Base-by-base conservation (phyloP, 2,797 vertebrate genomes). In the Apogon hyalosoma region DNA sequence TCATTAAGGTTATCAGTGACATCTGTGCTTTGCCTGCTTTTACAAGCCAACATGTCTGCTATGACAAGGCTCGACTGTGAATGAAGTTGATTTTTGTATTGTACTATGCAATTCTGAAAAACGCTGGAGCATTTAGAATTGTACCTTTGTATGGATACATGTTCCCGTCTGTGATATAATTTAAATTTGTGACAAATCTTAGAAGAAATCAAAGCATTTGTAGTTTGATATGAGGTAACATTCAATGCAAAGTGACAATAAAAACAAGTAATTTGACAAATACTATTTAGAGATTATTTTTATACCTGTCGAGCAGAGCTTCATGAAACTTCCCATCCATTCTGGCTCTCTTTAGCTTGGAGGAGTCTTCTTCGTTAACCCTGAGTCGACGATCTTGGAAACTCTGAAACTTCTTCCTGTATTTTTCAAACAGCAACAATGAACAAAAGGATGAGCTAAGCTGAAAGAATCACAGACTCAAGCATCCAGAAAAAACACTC, bases 331-430 rank as follows among this genome's bases (percentile, higher is more conserved):
- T 96, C 59, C 97, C 98, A 18, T 98, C 97, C 21, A 88, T 92
- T 71, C 96, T 94, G 85, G 98, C 96, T 87, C 92, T 97, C 87
- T 96, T 98, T 38, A 99, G 93, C 1, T 76, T 77, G 69, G 90
- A 84, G 48, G 92, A 81, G 62, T 96, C 95, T 63, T 92, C 97
- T 87, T 96, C 94, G 66, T 97, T 99, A 79, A 99, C 86, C 91
- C 95, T 94, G 75, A 99, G 95, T 67, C 95, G 95, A 47, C 94
- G 95, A 83, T 99, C 97, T 88, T 99, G 97, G 90, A 98, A 99
- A 88, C 97, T 99, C 92, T 99, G 98, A 84, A 98, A 99, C 92
- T 98, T 99, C 86, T 97, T 99, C 75, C 98, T 99, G 92, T 59
- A 88, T 91, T 58, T 91, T 58, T 43, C 31, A 77, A 2, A 60